A percentile compares a stretch with the other conserved stretches of the same genome.
Evolutionary conservation across 2,797 vertebrate genomes (phyloP).

Genomic region (Mus caroli): DNA sequence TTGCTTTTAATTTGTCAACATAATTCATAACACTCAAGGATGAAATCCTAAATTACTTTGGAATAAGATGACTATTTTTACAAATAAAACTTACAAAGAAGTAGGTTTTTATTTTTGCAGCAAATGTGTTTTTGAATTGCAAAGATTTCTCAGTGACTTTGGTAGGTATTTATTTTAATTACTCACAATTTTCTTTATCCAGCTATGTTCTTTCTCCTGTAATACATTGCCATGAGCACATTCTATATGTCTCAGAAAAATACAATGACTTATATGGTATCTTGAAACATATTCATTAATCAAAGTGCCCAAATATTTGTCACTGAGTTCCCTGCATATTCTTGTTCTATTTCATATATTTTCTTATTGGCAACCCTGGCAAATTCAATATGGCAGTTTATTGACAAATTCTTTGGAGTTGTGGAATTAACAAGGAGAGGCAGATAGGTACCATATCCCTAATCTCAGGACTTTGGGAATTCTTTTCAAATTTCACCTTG

Average conservation of each 20-base stretch:
- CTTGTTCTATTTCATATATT: not conserved
- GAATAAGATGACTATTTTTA: not conserved
- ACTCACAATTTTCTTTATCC: constrained; percentile 20
- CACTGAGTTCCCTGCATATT: not conserved
- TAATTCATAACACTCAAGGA: not conserved
- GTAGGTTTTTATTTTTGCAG: not conserved
- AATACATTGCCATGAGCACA: not conserved
- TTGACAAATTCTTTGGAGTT: constrained; percentile 34
- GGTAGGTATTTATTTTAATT: constrained; percentile 27
- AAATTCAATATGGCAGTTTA: not conserved
- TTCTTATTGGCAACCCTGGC: not conserved
- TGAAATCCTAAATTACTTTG: constrained; percentile 19
- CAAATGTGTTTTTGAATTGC: not conserved
- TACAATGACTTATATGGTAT: not conserved
- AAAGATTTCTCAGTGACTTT: not conserved
- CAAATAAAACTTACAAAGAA: constrained; percentile 1
- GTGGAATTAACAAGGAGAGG: not conserved
- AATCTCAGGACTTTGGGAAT: not conserved
- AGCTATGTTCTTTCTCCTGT: not conserved
- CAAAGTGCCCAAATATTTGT: not conserved
- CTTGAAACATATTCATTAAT: constrained; percentile 62
- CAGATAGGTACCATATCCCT: not conserved
- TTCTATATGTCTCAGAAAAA: constrained; percentile 34
- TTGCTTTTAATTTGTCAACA: not conserved
- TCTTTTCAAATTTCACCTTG: constrained; percentile 48